These are phyloP conservation scores for Bursaphelenchus okinawaensis DNA, from an alignment of 2,888 invertebrate genomes.

Conservation along the genomic window DNA sequence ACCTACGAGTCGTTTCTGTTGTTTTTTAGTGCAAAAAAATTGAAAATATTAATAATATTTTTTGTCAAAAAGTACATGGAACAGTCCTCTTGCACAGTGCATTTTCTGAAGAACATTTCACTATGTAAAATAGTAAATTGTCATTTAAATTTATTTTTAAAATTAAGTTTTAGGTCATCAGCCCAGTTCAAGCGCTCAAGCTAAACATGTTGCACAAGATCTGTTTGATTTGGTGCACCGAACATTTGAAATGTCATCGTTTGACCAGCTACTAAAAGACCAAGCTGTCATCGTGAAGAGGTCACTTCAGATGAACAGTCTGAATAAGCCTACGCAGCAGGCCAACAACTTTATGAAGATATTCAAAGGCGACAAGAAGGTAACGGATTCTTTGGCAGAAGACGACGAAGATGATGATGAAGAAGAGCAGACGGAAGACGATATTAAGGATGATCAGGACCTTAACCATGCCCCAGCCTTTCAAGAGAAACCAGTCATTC, in stretches of 20 bases:
- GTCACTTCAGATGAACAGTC: slow-evolving; percentile 13
- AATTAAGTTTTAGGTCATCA: no score
- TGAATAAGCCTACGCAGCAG: slow-evolving; percentile 24
- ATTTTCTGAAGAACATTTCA: no score
- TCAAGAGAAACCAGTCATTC: not conserved
- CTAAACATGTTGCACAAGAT: slow-evolving; percentile 6
- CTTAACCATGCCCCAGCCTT: not conserved
- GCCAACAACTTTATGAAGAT: slow-evolving; percentile 32
- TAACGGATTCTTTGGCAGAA: not conserved
- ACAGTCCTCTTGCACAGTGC: no score
- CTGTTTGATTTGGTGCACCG: slow-evolving; percentile 32
- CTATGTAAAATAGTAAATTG: no score
- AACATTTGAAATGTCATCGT: slow-evolving; percentile 47
- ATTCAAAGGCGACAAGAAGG: slow-evolving; percentile 27
- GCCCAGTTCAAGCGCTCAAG: no score
- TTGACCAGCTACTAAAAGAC: slow-evolving; percentile 33
- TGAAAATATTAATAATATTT: no score
- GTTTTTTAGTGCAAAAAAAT: no score
- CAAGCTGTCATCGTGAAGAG: slow-evolving; percentile 6
- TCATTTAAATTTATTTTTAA: no score
- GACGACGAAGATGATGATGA: slow-evolving; percentile 20
- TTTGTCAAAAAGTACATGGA: no score
- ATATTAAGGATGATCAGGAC: slow-evolving; percentile 10
- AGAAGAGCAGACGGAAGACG: slow-evolving; percentile 11
- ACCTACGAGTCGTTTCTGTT: no score